Percentiles rank a stretch among this genome's conserved stretches.
phyloP scores from a whole-genome alignment of 2,888 invertebrate species.

The Drosophila mimica region DNA sequence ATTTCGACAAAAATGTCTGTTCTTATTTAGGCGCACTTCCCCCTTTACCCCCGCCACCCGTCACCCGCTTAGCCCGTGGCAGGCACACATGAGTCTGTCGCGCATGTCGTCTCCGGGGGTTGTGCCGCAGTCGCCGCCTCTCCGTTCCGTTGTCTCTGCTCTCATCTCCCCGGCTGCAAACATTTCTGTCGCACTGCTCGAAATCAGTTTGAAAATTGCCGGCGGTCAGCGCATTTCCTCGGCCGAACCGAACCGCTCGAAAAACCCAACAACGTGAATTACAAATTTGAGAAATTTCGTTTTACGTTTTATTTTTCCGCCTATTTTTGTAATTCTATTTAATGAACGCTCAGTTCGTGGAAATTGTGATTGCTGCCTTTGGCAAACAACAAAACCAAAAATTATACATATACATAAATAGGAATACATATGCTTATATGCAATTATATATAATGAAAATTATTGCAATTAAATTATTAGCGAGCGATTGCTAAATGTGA shows the following conservation, averaged over 20 bases:
- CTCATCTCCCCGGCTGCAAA: slow-evolving; percentile 53
- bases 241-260: slow-evolving; percentile 35
- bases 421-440: neutral
- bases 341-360: slow-evolving; percentile 26
- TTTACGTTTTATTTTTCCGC: neutral
- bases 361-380: slow-evolving; percentile 10
- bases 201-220: slow-evolving; percentile 81
- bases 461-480: slow-evolving; percentile 25
- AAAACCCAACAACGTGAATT: slow-evolving; percentile 18
- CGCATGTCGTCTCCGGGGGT: slow-evolving; percentile 63
- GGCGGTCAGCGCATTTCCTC: slow-evolving; percentile 79
- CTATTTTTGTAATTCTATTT: slow-evolving; percentile 38
- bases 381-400: neutral
- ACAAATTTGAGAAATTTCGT: slow-evolving; percentile 27
- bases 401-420: neutral
- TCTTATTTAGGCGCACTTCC: slow-evolving; percentile 53
- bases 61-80: neutral
- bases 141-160: slow-evolving; percentile 34
- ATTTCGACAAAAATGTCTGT: slow-evolving; percentile 66
- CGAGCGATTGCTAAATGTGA: slow-evolving; percentile 4
- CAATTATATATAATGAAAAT: slow-evolving; percentile 9
- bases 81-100: slow-evolving; percentile 42
- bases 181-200: slow-evolving; percentile 49
- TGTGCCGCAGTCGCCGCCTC: slow-evolving; percentile 14
- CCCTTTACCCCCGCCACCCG: neutral